These are phyloP conservation scores for Caradrina clavipalpis DNA, from an alignment of 2,888 invertebrate species.

Conservation along the genomic window DNA sequence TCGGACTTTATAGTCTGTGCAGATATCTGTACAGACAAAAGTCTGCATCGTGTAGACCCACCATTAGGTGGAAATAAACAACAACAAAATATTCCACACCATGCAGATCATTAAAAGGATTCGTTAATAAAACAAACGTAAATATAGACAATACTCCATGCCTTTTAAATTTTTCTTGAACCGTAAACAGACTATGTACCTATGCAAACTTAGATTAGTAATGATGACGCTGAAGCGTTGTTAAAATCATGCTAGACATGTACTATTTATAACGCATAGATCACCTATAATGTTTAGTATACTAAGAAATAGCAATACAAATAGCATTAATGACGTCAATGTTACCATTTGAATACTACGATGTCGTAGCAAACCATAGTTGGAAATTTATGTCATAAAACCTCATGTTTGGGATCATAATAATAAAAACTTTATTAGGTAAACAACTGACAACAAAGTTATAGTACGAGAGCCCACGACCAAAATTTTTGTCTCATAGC, in stretches of 20 bases:
- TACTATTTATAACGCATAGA: not conserved
- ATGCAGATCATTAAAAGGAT: not conserved
- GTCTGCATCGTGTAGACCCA: no score
- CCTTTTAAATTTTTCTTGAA: not conserved
- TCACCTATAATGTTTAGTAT: not conserved
- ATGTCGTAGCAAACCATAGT: slow-evolving; percentile 16
- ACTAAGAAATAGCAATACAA: not conserved
- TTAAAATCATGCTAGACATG: not conserved
- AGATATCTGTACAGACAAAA: no score
- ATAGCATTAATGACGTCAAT: slow-evolving; percentile 24
- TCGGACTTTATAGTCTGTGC: no score
- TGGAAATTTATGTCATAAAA: slow-evolving; percentile 39
- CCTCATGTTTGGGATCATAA: not conserved
- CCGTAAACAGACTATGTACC: no score
- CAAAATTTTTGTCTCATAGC: no score
- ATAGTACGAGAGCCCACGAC: no score
- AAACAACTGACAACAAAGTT: no score
- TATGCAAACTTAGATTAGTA: slow-evolving; percentile 7
- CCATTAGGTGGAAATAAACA: no score
- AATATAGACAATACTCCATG: not conserved
- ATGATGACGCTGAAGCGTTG: slow-evolving; percentile 4
- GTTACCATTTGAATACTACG: slow-evolving; percentile 24
- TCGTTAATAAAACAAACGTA: not conserved
- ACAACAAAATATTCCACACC: not conserved
- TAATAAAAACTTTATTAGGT: no score